These are phyloP conservation scores for Drosophila arawakana DNA, from an alignment of 1,140 invertebrate species.

Conservation along the genomic window DNA sequence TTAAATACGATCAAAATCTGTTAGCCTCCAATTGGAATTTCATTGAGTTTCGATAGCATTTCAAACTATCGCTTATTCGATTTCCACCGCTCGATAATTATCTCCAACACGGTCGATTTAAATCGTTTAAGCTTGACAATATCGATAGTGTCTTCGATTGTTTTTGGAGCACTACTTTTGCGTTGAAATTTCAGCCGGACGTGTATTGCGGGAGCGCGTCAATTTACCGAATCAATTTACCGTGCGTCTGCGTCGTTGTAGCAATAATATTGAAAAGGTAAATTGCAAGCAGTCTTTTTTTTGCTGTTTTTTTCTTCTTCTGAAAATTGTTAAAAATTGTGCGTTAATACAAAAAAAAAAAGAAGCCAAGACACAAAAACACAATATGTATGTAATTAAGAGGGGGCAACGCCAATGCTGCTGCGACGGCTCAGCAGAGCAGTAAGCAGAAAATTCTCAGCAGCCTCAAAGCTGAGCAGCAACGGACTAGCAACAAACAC, in stretches of 20 bases:
- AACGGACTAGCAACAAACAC: conserved; percentile 66
- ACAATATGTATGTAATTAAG: conserved; percentile 14
- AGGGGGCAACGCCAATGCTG: conserved; percentile 45
- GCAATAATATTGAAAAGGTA: conserved; percentile 63
- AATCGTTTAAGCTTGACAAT: conserved; percentile 5
- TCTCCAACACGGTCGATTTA: background rate
- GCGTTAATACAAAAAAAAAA: conserved; percentile 34
- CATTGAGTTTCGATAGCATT: too few relatives aligned
- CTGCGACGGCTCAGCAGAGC: conserved; percentile 33
- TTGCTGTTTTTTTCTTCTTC: conserved; percentile 52
- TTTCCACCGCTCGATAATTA: background rate
- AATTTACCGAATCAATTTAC: conserved; percentile 49
- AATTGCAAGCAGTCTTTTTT: conserved; percentile 67
- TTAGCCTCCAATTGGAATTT: too few relatives aligned
- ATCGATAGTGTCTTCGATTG: conserved; percentile 25
- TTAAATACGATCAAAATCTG: too few relatives aligned
- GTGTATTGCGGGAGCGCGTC: conserved; percentile 50
- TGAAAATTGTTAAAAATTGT: conserved; percentile 56
- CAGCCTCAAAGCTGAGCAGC: conserved; percentile 54
- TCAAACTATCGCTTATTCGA: too few relatives aligned
- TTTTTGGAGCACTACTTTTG: conserved; percentile 43
- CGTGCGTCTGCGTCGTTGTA: conserved; percentile 55
- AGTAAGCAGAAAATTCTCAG: conserved; percentile 45
- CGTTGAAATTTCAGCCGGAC: conserved; percentile 49
- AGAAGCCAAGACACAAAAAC: conserved; percentile 28